Conservation (phyloP, 2,888 invertebrate species). For the Papilio protenor region DNA sequence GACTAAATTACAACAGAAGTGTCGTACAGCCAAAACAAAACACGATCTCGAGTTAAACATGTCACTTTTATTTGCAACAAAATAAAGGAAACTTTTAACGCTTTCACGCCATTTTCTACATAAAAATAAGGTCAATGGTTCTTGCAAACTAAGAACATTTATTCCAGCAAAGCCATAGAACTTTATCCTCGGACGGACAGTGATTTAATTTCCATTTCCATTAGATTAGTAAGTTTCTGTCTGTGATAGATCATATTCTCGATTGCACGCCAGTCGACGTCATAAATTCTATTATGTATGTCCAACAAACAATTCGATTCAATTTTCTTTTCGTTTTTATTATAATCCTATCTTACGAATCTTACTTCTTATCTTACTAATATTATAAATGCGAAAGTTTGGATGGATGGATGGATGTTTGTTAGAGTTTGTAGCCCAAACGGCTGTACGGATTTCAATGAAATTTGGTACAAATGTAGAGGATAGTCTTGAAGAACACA, state of each 20-base stretch:
- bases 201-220: slow-evolving; percentile 18
- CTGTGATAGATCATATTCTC: slow-evolving; percentile 11
- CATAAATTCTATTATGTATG: slow-evolving; percentile 5
- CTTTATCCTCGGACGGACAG: background rate
- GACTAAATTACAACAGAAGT: slow-evolving; percentile 23
- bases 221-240: slow-evolving; percentile 20
- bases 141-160: slow-evolving; percentile 18
- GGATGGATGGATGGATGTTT: no score
- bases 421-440: no score
- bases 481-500: no score
- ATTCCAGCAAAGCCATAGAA: slow-evolving; percentile 6
- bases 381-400: no score
- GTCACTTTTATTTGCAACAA: slow-evolving; percentile 12
- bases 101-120: slow-evolving; percentile 36
- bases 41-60: background rate
- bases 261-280: background rate
- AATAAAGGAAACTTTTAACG: slow-evolving; percentile 35
- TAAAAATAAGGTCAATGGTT: slow-evolving; percentile 37
- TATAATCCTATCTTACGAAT: no score
- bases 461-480: no score
- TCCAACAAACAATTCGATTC: background rate
- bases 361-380: no score
- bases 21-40: slow-evolving; percentile 16
- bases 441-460: no score
- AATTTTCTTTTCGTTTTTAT: background rate